Conservation (phyloP, 2,113 vertebrate genomes). For the Zingel zingel region DNA sequence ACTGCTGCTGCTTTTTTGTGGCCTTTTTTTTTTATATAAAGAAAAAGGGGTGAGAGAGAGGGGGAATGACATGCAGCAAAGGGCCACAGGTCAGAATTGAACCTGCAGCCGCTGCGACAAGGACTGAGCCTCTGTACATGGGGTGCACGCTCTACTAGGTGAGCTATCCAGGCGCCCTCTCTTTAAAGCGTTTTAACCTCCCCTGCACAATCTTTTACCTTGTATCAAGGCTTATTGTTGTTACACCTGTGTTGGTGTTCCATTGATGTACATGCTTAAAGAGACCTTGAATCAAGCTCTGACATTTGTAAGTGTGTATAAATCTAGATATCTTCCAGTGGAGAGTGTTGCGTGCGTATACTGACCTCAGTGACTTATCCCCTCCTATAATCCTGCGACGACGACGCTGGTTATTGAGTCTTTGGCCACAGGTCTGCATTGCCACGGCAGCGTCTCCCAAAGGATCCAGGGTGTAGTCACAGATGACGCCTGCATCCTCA, state of each 20-base stretch:
- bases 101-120: too few species aligned
- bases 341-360: background rate
- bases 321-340: background rate
- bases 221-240: too few species aligned
- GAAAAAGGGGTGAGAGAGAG: too few species aligned
- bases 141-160: too few species aligned
- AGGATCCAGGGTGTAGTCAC: constrained; percentile 85
- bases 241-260: background rate
- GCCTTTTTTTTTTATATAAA: too few species aligned
- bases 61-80: too few species aligned
- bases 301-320: background rate
- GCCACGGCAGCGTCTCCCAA: constrained; percentile 32
- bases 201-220: too few species aligned
- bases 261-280: background rate
- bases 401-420: constrained; percentile 80
- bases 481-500: constrained; percentile 90
- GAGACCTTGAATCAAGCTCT: background rate
- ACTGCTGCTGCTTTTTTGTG: too few species aligned
- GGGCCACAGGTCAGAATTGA: too few species aligned
- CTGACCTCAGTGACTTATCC: constrained; percentile 88
- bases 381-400: constrained; percentile 91
- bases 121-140: too few species aligned
- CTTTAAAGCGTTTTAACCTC: too few species aligned
- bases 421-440: constrained; percentile 74
- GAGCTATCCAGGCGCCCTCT: too few species aligned